Percentiles rank a stretch among this genome's conserved stretches.
Evolutionary conservation across 2,797 vertebrate species (phyloP).

Genomic region (Poeciliopsis presidionis): DNA sequence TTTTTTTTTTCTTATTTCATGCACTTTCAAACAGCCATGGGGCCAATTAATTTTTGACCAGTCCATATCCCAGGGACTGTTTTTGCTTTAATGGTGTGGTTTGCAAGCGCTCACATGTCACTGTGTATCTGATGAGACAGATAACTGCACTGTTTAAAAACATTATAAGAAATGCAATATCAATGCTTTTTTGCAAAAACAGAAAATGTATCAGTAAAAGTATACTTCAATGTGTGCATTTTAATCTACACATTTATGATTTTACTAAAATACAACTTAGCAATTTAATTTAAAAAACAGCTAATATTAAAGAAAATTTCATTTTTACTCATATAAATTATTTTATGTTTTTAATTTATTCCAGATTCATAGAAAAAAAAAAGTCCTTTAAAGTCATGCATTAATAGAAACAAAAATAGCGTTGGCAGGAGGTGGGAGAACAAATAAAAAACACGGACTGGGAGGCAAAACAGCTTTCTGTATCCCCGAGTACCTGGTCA

Average conservation of each 20-base stretch:
- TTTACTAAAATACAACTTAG: not conserved
- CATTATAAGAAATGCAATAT: conserved; percentile 37
- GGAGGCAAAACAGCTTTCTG: conserved; percentile 46
- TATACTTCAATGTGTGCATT: not conserved
- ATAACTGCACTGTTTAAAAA: conserved; percentile 61
- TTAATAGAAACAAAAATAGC: conserved; percentile 40
- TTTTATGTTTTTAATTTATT: conserved; percentile 20
- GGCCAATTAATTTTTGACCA: conserved; percentile 83
- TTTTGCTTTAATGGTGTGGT: conserved; percentile 79
- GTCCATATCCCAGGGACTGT: conserved; percentile 74
- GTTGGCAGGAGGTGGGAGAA: conserved; percentile 42
- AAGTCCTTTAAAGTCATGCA: conserved; percentile 11
- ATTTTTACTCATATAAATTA: not conserved
- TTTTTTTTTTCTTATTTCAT: conserved; percentile 14
- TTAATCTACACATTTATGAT: not conserved
- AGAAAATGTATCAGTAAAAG: conserved; percentile 3
- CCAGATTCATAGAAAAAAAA: conserved; percentile 14
- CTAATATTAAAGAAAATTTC: not conserved
- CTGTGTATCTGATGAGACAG: conserved; percentile 75
- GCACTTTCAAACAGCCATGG: conserved; percentile 76
- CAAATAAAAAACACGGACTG: conserved; percentile 57
- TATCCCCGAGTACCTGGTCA: conserved; percentile 80
- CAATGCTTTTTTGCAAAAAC: conserved; percentile 11
- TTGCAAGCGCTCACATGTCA: conserved; percentile 72
- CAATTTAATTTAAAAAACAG: not conserved